Percentiles rank a stretch among this genome's conserved stretches.
Conservation (phyloP, 2,888 invertebrate species). For the Biston stratarius region DNA sequence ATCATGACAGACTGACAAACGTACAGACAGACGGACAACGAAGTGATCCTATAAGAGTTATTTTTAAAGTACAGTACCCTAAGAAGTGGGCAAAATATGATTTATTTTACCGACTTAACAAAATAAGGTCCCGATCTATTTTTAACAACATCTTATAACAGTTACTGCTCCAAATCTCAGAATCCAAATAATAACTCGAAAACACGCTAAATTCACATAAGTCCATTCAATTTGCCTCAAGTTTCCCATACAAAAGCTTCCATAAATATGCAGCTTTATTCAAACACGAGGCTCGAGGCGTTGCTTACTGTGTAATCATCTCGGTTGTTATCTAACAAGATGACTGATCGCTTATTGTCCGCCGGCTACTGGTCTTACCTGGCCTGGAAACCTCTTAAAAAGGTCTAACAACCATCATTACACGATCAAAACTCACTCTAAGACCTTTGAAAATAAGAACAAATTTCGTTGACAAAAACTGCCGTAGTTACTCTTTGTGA, state of each 20-base stretch:
- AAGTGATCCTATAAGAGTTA: too few relatives aligned
- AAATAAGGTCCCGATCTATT: too few relatives aligned
- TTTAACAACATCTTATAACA: too few relatives aligned
- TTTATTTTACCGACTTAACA: too few relatives aligned
- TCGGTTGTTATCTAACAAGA: conserved; percentile 74
- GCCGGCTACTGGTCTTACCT: conserved; percentile 80
- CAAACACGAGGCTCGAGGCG: conserved; percentile 43
- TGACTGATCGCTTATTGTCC: conserved; percentile 84
- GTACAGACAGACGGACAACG: too few relatives aligned
- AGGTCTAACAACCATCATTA: conserved; percentile 43
- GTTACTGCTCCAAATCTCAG: too few relatives aligned
- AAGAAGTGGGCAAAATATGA: too few relatives aligned
- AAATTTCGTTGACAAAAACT: not conserved
- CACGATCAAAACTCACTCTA: conserved; percentile 50
- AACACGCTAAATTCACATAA: conserved; percentile 29
- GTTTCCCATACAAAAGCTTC: conserved; percentile 38
- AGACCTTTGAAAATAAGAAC: not conserved
- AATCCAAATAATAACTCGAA: conserved; percentile 6
- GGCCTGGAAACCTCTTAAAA: conserved; percentile 47
- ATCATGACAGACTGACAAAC: too few relatives aligned
- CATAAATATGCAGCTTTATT: conserved; percentile 46
- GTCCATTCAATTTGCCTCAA: conserved; percentile 27
- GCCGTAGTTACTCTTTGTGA: conserved; percentile 21
- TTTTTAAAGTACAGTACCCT: too few relatives aligned
- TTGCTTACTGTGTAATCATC: conserved; percentile 67